A percentile compares a stretch with the other conserved stretches of the same genome.
phyloP scores from a whole-genome alignment of 2,797 vertebrate species.

The Caiman crocodilus region DNA sequence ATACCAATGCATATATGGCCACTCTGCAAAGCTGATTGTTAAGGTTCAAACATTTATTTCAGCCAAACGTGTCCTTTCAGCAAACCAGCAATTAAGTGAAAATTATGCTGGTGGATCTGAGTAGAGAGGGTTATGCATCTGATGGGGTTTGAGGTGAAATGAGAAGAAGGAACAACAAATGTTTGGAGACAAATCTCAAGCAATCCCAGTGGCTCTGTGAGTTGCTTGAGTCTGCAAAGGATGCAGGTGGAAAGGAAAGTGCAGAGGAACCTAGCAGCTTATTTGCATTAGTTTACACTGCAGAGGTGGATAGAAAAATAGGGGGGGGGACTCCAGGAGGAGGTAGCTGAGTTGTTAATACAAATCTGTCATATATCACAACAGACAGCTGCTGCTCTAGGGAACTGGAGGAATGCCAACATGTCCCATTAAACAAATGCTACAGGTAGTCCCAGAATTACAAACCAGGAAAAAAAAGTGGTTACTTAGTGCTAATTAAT shows the following conservation, averaged over 20 bases:
- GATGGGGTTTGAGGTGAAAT: neutral
- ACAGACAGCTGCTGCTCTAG: neutral
- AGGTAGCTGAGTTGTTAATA: neutral
- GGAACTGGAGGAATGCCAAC: neutral
- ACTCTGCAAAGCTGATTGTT: neutral
- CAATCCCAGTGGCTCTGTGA: neutral
- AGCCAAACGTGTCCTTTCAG: neutral
- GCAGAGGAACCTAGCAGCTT: slow-evolving; percentile 15
- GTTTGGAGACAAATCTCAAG: neutral
- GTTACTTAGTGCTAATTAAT: neutral
- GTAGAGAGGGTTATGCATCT: neutral
- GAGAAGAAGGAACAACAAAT: neutral
- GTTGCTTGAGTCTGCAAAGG: slow-evolving; percentile 14
- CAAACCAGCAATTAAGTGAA: neutral
- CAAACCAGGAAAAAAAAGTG: neutral
- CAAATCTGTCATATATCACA: neutral
- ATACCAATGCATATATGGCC: neutral
- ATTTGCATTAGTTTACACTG: neutral
- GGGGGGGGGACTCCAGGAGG: neutral
- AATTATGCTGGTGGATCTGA: neutral
- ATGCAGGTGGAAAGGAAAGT: neutral
- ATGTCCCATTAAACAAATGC: neutral
- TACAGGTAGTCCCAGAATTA: neutral
- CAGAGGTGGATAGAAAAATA: slow-evolving; percentile 40
- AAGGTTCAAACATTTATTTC: neutral